phyloP scores from a whole-genome alignment of 2,888 invertebrate genomes.

The Limnephilus auricula region DNA sequence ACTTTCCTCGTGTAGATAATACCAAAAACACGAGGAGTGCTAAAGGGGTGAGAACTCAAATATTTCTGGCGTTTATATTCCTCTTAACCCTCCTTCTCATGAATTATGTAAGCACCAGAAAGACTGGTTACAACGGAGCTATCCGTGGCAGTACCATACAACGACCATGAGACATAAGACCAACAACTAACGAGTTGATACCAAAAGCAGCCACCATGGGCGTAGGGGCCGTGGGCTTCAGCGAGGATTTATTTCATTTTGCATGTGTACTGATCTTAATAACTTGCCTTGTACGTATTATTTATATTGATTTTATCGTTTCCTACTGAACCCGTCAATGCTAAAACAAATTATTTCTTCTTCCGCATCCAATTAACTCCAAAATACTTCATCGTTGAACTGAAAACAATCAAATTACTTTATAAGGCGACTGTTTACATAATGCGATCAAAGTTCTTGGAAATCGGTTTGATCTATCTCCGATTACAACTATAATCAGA shows the following conservation, averaged over 20 bases:
- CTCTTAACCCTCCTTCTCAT: not conserved
- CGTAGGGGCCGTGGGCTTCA: slow-evolving; percentile 38
- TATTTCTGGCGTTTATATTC: no score
- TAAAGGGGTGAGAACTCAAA: no score
- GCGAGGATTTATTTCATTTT: slow-evolving; percentile 40
- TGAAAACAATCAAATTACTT: not conserved
- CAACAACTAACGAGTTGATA: slow-evolving; percentile 30
- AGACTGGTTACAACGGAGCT: not conserved
- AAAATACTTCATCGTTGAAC: not conserved
- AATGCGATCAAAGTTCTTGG: not conserved
- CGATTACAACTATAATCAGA: not conserved
- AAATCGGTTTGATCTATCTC: not conserved
- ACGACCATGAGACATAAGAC: slow-evolving; percentile 5
- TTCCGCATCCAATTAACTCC: slow-evolving; percentile 13
- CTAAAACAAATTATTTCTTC: slow-evolving; percentile 1
- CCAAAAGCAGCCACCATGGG: slow-evolving; percentile 40
- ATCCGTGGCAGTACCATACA: not conserved
- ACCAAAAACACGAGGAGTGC: no score
- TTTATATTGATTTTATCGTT: slow-evolving; percentile 5
- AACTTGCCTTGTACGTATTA: slow-evolving; percentile 24
- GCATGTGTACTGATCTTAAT: slow-evolving; percentile 22
- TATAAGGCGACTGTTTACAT: not conserved
- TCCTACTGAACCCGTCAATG: slow-evolving; percentile 36
- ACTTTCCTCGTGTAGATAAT: no score
- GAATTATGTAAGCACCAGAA: not conserved